A percentile compares a stretch with the other conserved stretches of the same genome.
Evolutionary conservation across 2,113 vertebrate genomes (phyloP).

Genomic region (Entelurus aequoreus): DNA sequence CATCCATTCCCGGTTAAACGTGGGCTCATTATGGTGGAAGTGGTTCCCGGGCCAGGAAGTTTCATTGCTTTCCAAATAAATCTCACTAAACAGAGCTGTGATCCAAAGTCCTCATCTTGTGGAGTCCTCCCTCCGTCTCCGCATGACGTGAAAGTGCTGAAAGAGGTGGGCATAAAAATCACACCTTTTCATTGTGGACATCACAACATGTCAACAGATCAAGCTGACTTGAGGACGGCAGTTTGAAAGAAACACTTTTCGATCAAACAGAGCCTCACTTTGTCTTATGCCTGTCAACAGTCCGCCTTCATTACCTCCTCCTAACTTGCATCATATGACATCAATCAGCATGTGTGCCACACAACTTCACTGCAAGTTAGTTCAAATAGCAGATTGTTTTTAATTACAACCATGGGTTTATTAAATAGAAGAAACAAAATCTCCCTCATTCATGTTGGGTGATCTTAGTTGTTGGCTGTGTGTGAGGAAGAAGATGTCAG

Average conservation of each 20-base stretch:
- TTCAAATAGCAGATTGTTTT: constrained; percentile 19
- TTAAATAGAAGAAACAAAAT: constrained; percentile 14
- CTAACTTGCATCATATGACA: constrained; percentile 51
- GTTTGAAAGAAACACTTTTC: constrained; percentile 1
- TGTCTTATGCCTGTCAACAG: constrained; percentile 50
- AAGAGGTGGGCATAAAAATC: constrained; percentile 22
- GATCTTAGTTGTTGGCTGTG: constrained; percentile 37
- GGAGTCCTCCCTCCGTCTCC: constrained; percentile 46
- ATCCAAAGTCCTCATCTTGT: constrained; percentile 61
- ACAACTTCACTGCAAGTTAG: constrained; percentile 43
- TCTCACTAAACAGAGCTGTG: constrained; percentile 60
- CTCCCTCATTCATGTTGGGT: constrained; percentile 20
- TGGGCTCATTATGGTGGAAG: constrained; percentile 72
- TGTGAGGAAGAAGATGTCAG: constrained; percentile 47
- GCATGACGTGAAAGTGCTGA: constrained; percentile 22
- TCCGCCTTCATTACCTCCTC: constrained; percentile 65
- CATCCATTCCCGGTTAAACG: constrained; percentile 65
- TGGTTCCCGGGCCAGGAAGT: constrained; percentile 66
- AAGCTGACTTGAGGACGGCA: constrained; percentile 1
- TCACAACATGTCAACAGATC: constrained; percentile 2
- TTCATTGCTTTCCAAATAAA: constrained; percentile 77
- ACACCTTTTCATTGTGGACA: constrained; percentile 3
- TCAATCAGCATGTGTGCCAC: constrained; percentile 44
- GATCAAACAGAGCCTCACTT: constrained; percentile 14
- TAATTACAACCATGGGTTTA: constrained; percentile 19